Percentiles rank a stretch among this genome's conserved stretches.
These are phyloP conservation scores for Bruchidius siliquastri DNA, from an alignment of 2,888 invertebrate species.

Conservation along the genomic window DNA sequence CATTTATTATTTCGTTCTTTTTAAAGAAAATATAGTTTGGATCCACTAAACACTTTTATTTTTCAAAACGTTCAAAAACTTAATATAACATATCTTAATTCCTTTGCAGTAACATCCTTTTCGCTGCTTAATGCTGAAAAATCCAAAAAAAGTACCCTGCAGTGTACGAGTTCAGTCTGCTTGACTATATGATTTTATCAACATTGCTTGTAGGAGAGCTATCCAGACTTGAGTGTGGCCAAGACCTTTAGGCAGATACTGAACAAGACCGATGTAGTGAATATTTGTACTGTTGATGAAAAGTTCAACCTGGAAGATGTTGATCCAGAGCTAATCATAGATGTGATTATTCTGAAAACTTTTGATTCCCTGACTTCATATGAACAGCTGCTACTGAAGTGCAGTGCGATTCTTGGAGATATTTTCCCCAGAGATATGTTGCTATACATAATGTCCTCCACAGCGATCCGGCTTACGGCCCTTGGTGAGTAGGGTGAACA, in stretches of 20 bases:
- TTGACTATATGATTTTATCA: no score
- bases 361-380: slow-evolving; percentile 61
- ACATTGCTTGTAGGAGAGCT: slow-evolving; percentile 29
- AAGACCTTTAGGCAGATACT: slow-evolving; percentile 19
- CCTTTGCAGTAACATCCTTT: no score
- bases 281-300: slow-evolving; percentile 50
- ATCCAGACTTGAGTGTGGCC: slow-evolving; percentile 26
- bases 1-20: no score
- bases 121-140: no score
- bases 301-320: slow-evolving; percentile 52
- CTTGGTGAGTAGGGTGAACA: slow-evolving; percentile 42
- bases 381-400: slow-evolving; percentile 62
- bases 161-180: no score
- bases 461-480: slow-evolving; percentile 50
- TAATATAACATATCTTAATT: no score
- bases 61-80: no score
- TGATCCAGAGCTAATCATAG: slow-evolving; percentile 54
- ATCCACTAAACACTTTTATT: no score
- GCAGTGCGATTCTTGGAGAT: slow-evolving; percentile 60
- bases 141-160: no score
- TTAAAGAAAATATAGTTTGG: no score
- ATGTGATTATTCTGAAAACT: slow-evolving; percentile 58
- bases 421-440: slow-evolving; percentile 59
- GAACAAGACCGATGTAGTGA: slow-evolving; percentile 34
- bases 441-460: slow-evolving; percentile 51